phyloP scores from a whole-genome alignment of 2,888 invertebrate species.

The Oegoconia quadripuncta region DNA sequence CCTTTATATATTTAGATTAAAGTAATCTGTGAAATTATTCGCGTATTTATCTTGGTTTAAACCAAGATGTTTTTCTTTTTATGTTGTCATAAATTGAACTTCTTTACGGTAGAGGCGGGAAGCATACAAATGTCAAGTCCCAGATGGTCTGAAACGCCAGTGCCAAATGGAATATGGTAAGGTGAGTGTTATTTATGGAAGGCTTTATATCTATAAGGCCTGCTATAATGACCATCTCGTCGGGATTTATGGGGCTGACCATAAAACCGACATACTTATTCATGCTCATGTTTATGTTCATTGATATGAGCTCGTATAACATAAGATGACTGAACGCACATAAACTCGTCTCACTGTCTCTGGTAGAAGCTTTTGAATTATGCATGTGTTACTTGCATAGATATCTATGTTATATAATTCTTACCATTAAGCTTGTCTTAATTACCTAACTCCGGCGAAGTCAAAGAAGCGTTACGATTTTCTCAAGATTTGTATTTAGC shows the following conservation, averaged over 20 bases:
- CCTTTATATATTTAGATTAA: too few relatives aligned
- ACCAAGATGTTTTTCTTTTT: too few relatives aligned
- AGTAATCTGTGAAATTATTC: too few relatives aligned
- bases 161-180: background rate
- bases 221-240: conserved; percentile 43
- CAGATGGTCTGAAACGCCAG: background rate
- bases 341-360: conserved; percentile 34
- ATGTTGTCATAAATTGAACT: too few relatives aligned
- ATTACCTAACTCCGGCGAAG: too few relatives aligned
- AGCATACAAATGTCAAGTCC: background rate
- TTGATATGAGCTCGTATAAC: conserved; percentile 51
- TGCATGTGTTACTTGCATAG: conserved; percentile 6
- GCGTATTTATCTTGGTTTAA: too few relatives aligned
- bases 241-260: conserved; percentile 45
- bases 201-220: conserved; percentile 12
- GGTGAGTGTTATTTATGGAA: conserved; percentile 14
- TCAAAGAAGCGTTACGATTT: too few relatives aligned
- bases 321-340: conserved; percentile 25
- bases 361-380: conserved; percentile 19
- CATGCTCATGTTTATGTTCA: conserved; percentile 60
- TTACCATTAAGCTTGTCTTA: too few relatives aligned
- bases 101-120: background rate
- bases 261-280: conserved; percentile 61
- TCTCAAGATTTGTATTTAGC: too few relatives aligned
- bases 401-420: background rate